phyloP scores from a whole-genome alignment of 2,888 invertebrate species.

The Allolobophora icterica region DNA sequence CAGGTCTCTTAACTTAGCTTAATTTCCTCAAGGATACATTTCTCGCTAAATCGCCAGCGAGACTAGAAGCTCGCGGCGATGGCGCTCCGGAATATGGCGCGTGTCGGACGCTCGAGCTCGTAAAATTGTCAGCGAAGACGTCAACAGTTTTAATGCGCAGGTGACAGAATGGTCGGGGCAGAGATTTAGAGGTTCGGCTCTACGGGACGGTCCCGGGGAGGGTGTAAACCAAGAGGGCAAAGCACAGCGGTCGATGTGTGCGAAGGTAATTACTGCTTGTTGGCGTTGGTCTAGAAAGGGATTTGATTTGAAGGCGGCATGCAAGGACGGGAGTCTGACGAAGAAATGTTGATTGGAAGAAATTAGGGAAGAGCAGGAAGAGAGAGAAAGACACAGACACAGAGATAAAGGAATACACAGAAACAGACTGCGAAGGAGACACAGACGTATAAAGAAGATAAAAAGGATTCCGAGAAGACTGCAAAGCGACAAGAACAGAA shows the following conservation, averaged over 20 bases:
- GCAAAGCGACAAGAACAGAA: too few species aligned
- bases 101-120: not conserved
- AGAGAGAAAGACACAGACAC: not conserved
- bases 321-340: not conserved
- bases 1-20: not conserved
- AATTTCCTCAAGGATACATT: slow-evolving; percentile 2
- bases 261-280: not conserved
- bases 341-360: not conserved
- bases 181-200: not conserved
- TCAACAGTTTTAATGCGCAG: not conserved
- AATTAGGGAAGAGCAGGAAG: not conserved
- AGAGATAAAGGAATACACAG: not conserved
- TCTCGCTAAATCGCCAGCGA: not conserved
- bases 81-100: not conserved
- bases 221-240: not conserved
- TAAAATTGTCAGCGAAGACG: not conserved
- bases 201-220: not conserved
- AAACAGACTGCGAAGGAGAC: too few species aligned
- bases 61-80: not conserved
- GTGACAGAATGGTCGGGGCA: not conserved
- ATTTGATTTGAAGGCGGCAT: not conserved
- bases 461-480: too few species aligned
- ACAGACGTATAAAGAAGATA: not conserved
- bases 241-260: not conserved
- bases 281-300: not conserved